phyloP scores from a whole-genome alignment of 2,888 invertebrate genomes.

The Falcaria lacertinaria region DNA sequence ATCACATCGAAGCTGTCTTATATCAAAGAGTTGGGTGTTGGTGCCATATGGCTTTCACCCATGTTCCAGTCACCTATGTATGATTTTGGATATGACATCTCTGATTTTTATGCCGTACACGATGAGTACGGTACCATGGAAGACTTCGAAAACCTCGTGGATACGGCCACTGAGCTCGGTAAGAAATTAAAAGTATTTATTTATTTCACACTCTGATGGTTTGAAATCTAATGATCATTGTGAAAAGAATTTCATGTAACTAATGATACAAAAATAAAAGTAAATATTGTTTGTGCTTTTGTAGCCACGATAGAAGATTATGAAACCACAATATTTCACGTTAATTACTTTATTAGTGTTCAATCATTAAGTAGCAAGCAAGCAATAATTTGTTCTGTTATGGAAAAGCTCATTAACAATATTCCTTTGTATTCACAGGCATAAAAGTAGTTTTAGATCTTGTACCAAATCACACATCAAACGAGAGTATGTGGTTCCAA shows the following conservation, averaged over 20 bases:
- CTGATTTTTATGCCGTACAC: conserved; percentile 84
- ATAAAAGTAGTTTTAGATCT: conserved; percentile 82
- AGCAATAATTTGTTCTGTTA: too few relatives aligned
- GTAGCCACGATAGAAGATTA: too few relatives aligned
- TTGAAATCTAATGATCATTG: too few relatives aligned
- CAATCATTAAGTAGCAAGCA: too few relatives aligned
- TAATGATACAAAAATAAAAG: too few relatives aligned
- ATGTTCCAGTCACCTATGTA: conserved; percentile 86
- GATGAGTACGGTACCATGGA: conserved; percentile 85
- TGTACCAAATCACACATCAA: conserved; percentile 88
- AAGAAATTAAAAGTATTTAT: conserved; percentile 17
- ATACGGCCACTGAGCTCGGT: conserved; percentile 71
- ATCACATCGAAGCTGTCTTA: conserved; percentile 81
- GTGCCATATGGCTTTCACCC: conserved; percentile 87
- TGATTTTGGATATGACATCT: conserved; percentile 90
- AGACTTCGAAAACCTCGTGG: conserved; percentile 82
- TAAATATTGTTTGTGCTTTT: too few relatives aligned
- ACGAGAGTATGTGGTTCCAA: conserved; percentile 91
- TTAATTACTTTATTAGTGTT: too few relatives aligned
- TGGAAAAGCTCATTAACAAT: background rate
- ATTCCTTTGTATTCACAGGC: conserved; percentile 33
- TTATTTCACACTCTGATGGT: background rate
- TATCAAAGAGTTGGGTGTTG: conserved; percentile 82
- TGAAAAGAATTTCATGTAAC: too few relatives aligned
- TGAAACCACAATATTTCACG: too few relatives aligned